phyloP scores from a whole-genome alignment of 2,797 vertebrate species.

The Tapera naevia region DNA sequence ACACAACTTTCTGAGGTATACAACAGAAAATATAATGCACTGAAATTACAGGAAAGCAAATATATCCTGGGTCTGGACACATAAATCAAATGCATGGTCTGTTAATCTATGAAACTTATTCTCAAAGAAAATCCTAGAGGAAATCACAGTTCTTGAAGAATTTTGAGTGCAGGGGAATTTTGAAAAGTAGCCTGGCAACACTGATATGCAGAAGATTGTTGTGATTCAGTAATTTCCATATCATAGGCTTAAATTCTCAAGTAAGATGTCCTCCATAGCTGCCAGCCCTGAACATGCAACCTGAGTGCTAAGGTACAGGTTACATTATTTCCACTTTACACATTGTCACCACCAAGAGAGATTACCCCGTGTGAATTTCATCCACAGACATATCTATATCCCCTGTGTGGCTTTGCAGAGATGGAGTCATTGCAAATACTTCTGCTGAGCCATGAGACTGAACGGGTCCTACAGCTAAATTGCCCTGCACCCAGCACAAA shows the following conservation, averaged over 20 bases:
- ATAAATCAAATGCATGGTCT: neutral
- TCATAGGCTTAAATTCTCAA: neutral
- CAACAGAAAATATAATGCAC: neutral
- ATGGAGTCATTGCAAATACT: neutral
- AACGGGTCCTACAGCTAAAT: neutral
- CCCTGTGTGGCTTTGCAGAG: neutral
- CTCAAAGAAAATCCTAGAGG: neutral
- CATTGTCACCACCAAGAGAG: neutral
- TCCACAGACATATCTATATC: neutral
- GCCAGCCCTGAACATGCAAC: neutral
- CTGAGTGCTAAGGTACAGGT: neutral
- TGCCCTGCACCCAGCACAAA: neutral
- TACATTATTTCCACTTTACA: conserved; percentile 2
- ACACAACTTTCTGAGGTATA: neutral
- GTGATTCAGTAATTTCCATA: neutral
- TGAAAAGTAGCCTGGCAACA: neutral
- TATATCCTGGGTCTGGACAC: neutral
- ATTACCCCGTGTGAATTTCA: neutral
- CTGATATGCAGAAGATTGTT: neutral
- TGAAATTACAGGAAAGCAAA: neutral
- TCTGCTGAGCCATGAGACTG: neutral
- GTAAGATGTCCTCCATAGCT: neutral
- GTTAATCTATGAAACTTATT: neutral
- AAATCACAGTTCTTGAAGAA: neutral
- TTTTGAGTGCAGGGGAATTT: neutral